Base-by-base conservation (phyloP, 2,113 vertebrate genomes). In the Sarotherodon lohbergeri region DNA sequence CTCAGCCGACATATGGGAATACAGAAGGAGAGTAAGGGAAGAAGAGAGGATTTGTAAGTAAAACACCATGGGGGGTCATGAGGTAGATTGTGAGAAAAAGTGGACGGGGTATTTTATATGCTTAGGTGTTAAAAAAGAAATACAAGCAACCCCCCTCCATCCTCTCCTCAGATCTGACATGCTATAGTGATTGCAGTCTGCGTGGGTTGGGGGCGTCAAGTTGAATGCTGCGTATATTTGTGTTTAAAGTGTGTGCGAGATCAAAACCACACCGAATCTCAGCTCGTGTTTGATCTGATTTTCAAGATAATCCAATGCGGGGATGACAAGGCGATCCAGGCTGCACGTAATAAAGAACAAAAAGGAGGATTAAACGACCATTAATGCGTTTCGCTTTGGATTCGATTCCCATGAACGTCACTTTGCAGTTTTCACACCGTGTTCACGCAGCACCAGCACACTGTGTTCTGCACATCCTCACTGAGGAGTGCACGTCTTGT, bases 161-260 rank as follows among this genome's bases (percentile, higher is more conserved):
- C 80, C 57, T 83, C 54, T 76, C 11, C 8, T 3, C 82, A 5
- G 34, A n/a, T 78, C 86, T 87, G 76, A 76, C 41, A 34, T 52
- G 82, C 24, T 85, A 22, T 9, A 61, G 83, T 83, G 76, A 73
- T 71, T 90, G 66, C 32, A 50, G 83, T 61, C 9, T 80, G 86
- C 57, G 89, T 91, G 89, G 85, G 91, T 34, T 39, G 63, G 36
- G 85, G 86, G 57, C 76, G 55, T 90, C 90, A 82, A 48, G 84
- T 80, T 89, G 88, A 89, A 7, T 86, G 68, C 83, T 80, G 83
- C 46, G 39, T 90, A 36, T 36, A 71, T 89, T 46, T 91, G 68
- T 56, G 82, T 61, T 85, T 85, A 81, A 73, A 83, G 81, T 48
- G 82, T 61, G 50, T 43, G n/a, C 4, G 39, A 87, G 78, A 85